These are phyloP conservation scores for Vulpes ferrilata DNA, from an alignment of 2,113 vertebrate genomes.

Conservation along the genomic window DNA sequence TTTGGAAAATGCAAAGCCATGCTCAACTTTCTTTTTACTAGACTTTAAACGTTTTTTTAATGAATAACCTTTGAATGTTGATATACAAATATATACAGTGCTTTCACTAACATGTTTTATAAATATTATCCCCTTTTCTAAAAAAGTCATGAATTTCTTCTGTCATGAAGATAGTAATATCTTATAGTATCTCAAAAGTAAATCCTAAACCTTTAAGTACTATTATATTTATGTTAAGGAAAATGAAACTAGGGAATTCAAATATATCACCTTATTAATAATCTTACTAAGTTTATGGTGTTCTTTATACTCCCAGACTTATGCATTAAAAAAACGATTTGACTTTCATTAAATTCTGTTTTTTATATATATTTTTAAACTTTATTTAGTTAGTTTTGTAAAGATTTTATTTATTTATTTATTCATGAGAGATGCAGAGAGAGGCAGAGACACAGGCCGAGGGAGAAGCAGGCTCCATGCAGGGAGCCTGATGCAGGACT, in stretches of 20 bases:
- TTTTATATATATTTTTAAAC: no score
- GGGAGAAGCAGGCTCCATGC: no score
- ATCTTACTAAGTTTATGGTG: not conserved
- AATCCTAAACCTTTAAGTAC: slow-evolving; percentile 47
- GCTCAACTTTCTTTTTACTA: slow-evolving; percentile 62
- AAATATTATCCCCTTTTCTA: slow-evolving; percentile 20
- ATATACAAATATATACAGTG: not conserved
- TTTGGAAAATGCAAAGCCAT: slow-evolving; percentile 34
- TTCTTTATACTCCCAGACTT: not conserved
- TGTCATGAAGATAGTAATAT: slow-evolving; percentile 33
- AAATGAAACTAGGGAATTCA: slow-evolving; percentile 28
- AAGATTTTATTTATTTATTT: no score
- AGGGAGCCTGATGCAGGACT: no score
- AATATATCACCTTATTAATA: not conserved
- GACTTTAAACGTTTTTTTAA: slow-evolving; percentile 51
- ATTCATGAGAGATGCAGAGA: no score
- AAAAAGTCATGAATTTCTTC: slow-evolving; percentile 58
- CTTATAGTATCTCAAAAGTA: slow-evolving; percentile 40
- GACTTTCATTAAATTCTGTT: not conserved
- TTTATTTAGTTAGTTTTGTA: no score
- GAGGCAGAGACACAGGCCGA: no score
- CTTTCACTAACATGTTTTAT: slow-evolving; percentile 52
- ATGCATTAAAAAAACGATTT: not conserved
- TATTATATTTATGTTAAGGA: slow-evolving; percentile 26
- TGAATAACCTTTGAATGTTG: slow-evolving; percentile 24